phyloP scores from a whole-genome alignment of 2,113 vertebrate genomes.

The Clarias gariepinus region DNA sequence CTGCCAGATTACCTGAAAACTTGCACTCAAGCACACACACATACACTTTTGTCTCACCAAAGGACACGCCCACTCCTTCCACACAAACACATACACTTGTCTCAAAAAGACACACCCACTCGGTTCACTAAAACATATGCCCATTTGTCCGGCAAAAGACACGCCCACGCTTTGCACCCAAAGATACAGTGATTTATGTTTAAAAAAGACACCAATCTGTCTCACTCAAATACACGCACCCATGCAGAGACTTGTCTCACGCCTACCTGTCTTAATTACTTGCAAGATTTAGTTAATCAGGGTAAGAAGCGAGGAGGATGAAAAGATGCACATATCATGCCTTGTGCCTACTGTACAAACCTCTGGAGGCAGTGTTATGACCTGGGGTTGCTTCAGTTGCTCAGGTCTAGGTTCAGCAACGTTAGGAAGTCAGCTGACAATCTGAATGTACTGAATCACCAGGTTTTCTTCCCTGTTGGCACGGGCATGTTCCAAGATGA shows the following conservation, averaged over 20 bases:
- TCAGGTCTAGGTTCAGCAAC: too few species aligned
- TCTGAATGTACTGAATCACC: too few species aligned
- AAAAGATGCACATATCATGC: too few species aligned
- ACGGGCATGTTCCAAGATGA: too few species aligned
- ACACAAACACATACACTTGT: too few species aligned
- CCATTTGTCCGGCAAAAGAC: background rate
- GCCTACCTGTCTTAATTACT: background rate
- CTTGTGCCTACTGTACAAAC: too few species aligned
- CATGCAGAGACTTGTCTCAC: background rate
- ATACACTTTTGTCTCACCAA: too few species aligned
- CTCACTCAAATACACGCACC: background rate
- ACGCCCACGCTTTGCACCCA: background rate
- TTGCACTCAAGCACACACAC: background rate
- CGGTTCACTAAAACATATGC: background rate
- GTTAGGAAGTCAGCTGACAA: too few species aligned
- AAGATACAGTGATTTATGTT: background rate
- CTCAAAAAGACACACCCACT: background rate
- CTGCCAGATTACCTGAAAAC: background rate
- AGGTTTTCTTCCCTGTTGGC: too few species aligned
- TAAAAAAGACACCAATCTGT: background rate
- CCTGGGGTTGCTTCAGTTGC: too few species aligned
- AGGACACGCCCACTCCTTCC: background rate
- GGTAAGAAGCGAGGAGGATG: too few species aligned
- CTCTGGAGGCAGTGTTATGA: too few species aligned
- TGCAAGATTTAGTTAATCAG: background rate